Base-by-base conservation (phyloP, 1,140 invertebrate species). In the Coptotermes formosanus region DNA sequence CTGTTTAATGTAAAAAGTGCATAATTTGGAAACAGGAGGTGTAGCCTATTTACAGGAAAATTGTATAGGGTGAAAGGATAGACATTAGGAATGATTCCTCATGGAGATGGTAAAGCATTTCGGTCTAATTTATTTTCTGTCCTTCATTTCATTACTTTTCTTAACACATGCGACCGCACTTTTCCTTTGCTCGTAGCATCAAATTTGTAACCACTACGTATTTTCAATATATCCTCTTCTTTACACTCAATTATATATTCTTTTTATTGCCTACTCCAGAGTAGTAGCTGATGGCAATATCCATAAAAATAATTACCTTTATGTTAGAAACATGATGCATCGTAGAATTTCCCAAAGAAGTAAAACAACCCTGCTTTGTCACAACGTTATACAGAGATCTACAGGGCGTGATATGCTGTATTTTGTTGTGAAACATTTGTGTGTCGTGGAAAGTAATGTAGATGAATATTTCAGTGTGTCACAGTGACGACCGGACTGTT, bases 271-370 rank as follows among this genome's bases (percentile, higher is more conserved):
- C n/a, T 69, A 69, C 12, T 30, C 64, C n/a, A 69, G 64, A 69
- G n/a, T n/a, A 69, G 14, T n/a, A 69, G 64, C 14, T 69, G 64
- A 69, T 69, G 64, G n/a, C 64, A 69, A 69, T 69, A 69, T n/a
- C 64, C 64, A 69, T 69, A 69, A 69, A 69, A 69, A 69, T 69
- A 69, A 69, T 69, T 69, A n/a, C 64, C n/a, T n/a, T 69, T 25
- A n/a, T 69, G 23, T 69, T 69, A 69, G n/a, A 69, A 69, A 25
- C 64, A n/a, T 19, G 52, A 55, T 55, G 52, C 2, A 9, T 55
- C 64, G 3, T n/a, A 69, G 23, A 69, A 69, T 69, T 69, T 25
- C 64, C 64, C 23, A 30, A 69, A 69, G 64, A 69, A 69, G n/a
- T 69, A 21, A 69, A 69, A 25, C 19, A 19, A 21, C 64, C n/a